Evolutionary conservation across 2,888 invertebrate genomes (phyloP), one percentile per base, ranked within the genome.

Genomic region (Tipula lateralis): DNA sequence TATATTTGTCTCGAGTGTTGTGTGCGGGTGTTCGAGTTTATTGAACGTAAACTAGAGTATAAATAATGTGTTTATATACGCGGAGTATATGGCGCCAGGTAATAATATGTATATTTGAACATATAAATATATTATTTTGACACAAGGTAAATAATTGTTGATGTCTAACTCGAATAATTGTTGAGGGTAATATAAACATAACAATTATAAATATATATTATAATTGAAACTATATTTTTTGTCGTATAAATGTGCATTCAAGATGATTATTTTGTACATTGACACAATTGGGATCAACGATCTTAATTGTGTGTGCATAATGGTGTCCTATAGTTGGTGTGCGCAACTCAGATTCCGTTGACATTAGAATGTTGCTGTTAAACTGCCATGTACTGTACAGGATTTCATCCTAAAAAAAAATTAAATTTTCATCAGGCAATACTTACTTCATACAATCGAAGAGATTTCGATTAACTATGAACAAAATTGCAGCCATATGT

Each of bases 1-100:
- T 32, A 16, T 44, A 44, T 39, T 9, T 13, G 13, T 12, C 12
- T 39, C 39, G 39, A 39, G 12, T 39, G 13, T 13, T 39, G 44
- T 44, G 16, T 66, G 66, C 66, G 66, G 66, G 66, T 66, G 66
- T 66, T 66, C 66, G 66, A 66, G 66, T 66, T 66, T 66, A 66
- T 66, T 66, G 66, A 66, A 66, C 66, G 66, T 24, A 66, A 66
- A 66, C 9, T 66, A 19, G 66, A 66, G 44, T 66, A 66, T 24
- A 24, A 66, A 66, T 66, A 66, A 13, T 44, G 9, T 44, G 44
- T 44, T 44, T 44, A 44, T 7, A 44, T 13, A n/a, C 44, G 44
- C 44, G n/a, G 3, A 32, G 4, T 39, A 3, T 39, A 39, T 39
- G 39, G 39, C 39, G 39, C 39, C 39, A 66, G 66, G 66, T 24